phyloP scores from a whole-genome alignment of 2,888 invertebrate species.

The Apamea monoglypha region DNA sequence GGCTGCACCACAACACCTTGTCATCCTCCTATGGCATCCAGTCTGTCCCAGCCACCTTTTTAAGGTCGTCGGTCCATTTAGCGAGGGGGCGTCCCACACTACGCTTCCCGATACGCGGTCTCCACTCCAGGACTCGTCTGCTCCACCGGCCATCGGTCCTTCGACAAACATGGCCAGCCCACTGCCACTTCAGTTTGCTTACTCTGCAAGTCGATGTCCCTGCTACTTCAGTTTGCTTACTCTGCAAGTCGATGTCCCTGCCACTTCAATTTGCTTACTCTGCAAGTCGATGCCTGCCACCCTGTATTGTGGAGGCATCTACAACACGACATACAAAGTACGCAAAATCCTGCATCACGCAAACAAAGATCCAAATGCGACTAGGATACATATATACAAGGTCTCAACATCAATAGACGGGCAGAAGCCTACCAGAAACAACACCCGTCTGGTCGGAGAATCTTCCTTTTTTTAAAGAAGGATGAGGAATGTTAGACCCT shows the following conservation, averaged over 20 bases:
- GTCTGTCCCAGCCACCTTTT: no score
- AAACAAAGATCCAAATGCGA: background rate
- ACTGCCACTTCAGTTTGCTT: background rate
- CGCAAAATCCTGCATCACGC: background rate
- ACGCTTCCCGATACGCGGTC: no score
- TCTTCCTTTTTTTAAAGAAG: background rate
- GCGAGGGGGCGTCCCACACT: background rate
- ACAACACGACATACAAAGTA: background rate
- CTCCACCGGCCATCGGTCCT: background rate
- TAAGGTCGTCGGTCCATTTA: no score
- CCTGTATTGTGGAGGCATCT: background rate
- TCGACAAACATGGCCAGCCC: background rate
- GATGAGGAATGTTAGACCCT: background rate
- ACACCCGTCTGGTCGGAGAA: background rate
- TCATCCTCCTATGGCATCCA: no score
- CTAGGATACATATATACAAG: background rate
- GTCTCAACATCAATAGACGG: background rate
- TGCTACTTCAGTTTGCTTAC: no score
- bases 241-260: no score
- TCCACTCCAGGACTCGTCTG: background rate
- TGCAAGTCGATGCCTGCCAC: no score
- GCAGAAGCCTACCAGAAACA: background rate
- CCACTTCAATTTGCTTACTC: no score
- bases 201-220: no score
- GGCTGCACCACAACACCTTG: no score